Evolutionary conservation across 2,888 invertebrate species (phyloP).

Genomic region (Seladonia tumulorum): DNA sequence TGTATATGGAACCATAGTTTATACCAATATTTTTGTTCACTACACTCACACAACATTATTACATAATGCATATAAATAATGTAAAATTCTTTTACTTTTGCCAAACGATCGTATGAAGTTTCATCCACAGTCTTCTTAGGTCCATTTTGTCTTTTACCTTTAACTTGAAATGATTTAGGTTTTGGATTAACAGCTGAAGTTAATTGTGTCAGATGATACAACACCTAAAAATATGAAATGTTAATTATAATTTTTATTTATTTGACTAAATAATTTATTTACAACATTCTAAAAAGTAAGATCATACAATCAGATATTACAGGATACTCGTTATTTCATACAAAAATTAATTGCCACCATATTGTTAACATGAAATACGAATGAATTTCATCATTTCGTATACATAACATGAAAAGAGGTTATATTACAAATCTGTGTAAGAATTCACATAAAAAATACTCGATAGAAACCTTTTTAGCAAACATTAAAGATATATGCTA

Average conservation of each 20-base stretch:
- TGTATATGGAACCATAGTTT: background rate
- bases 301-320: background rate
- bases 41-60: background rate
- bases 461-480: background rate
- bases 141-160: conserved; percentile 72
- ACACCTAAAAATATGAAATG: conserved; percentile 73
- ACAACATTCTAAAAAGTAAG: background rate
- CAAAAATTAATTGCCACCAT: conserved; percentile 7
- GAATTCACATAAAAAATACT: conserved; percentile 2
- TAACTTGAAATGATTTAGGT: conserved; percentile 73
- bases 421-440: conserved; percentile 19
- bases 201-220: conserved; percentile 81
- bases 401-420: conserved; percentile 23
- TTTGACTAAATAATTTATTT: background rate
- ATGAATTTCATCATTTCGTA: conserved; percentile 16
- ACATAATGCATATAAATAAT: background rate
- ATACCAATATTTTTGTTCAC: background rate
- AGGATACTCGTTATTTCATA: background rate
- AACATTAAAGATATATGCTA: conserved; percentile 14
- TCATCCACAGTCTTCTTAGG: conserved; percentile 67
- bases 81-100: conserved; percentile 71
- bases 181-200: conserved; percentile 78
- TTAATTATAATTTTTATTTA: conserved; percentile 12
- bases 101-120: conserved; percentile 73
- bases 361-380: background rate